Percentiles rank a stretch among this genome's conserved stretches.
These are phyloP conservation scores for Latheticus oryzae DNA, from an alignment of 2,888 invertebrate genomes.

Conservation along the genomic window DNA sequence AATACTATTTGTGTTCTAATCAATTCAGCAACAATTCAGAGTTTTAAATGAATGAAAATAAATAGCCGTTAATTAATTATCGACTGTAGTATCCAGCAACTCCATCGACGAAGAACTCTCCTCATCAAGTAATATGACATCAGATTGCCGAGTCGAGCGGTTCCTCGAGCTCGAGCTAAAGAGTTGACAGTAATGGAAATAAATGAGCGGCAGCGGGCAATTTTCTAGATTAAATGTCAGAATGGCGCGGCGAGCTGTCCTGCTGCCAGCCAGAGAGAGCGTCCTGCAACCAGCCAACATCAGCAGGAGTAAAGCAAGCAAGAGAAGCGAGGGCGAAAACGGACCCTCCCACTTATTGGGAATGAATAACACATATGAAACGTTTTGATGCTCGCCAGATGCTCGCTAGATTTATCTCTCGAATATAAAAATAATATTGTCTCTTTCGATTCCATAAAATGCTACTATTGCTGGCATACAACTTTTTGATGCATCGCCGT, in stretches of 20 bases:
- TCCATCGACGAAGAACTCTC: constrained; percentile 43
- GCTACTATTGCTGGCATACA: constrained; percentile 42
- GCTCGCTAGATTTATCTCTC: constrained; percentile 64
- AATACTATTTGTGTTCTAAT: too few species aligned
- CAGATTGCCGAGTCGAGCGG: constrained; percentile 58
- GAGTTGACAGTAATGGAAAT: constrained; percentile 74
- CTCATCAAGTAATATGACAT: constrained; percentile 64
- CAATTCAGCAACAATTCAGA: background rate
- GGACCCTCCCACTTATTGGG: constrained; percentile 59
- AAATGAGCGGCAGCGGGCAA: constrained; percentile 72
- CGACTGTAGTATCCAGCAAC: constrained; percentile 35
- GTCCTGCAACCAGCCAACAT: constrained; percentile 55
- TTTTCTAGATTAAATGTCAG: constrained; percentile 76
- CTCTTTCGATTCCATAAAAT: constrained; percentile 61
- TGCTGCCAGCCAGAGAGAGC: too few species aligned
- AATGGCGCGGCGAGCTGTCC: constrained; percentile 62
- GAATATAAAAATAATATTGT: constrained; percentile 67
- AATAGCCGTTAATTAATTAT: constrained; percentile 37
- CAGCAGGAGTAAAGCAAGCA: too few species aligned
- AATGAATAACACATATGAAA: constrained; percentile 64
- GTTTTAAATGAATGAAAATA: constrained; percentile 1
- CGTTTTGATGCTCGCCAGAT: constrained; percentile 65
- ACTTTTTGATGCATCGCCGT: constrained; percentile 48
- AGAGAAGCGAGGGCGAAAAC: constrained; percentile 40
- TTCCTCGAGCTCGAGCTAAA: constrained; percentile 62